Base-by-base conservation (phyloP, 2,113 vertebrate genomes). In the Dendrocopos noguchii region DNA sequence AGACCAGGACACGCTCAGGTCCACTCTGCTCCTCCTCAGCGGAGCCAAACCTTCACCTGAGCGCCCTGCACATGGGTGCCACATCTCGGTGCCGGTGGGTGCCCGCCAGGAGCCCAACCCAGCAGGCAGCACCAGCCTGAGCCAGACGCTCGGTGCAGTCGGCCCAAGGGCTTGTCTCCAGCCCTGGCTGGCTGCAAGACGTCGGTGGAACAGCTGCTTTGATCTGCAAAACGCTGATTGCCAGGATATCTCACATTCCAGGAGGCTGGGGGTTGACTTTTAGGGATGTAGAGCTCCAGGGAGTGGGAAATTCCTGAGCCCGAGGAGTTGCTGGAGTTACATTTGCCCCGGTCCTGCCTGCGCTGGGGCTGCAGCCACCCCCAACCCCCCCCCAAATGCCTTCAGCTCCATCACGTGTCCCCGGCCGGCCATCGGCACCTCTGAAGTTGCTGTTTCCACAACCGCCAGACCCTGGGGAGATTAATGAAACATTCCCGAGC, bases 171-270 rank as follows among this genome's bases (percentile, higher is more conserved):
- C 55, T 52, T 31, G 68, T 10, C 61, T 79, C 76, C 42, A 44
- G 42, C 42, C 70, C 66, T 50, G 0, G 0, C 72, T 55, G 87
- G 86, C 89, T 93, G 61, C 60, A 25, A 78, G 86, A 93, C 29
- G 84, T 6, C 88, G 93, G 27, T 56, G 86, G 92, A 95, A 82
- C 94, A 95, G 92, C 94, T 93, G 96, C 93, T 80, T 84, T 15
- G 60, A 78, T 91, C 59, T 27, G 5, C 83, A 85, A 59, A 15
- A 55, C 4, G 16, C 87, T 33, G 82, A 36, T 64, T 59, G 84
- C 81, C 28, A 9, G 91, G 50, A 81, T 70, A 71, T 39, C 80
- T 91, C 1, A 5, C 88, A 39, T 92, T 77, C 90, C 93, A 18
- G 84, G 65, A 47, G 88, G 53, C 84, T 84, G 85, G n/a, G 46